Percentiles rank a stretch among this genome's conserved stretches.
Evolutionary conservation across 2,888 invertebrate species (phyloP).

Genomic region (Serrognathus titanus): DNA sequence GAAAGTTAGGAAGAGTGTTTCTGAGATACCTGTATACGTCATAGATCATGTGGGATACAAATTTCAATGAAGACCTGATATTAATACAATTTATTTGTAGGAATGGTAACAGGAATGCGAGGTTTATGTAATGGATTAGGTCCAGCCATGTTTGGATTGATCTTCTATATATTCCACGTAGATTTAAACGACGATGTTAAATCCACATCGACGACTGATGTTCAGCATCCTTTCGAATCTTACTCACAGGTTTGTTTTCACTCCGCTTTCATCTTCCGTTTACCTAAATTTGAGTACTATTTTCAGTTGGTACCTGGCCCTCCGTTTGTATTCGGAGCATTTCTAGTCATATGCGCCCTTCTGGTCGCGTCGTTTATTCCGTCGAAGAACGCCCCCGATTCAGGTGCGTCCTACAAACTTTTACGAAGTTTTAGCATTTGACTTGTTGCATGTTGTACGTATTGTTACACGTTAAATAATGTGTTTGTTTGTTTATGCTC

Average conservation of each 20-base stretch:
- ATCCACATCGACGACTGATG: slow-evolving; percentile 52
- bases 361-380: slow-evolving; percentile 84
- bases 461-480: too few relatives aligned
- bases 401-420: slow-evolving; percentile 42
- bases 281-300: neutral
- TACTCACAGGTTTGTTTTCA: slow-evolving; percentile 50
- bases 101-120: slow-evolving; percentile 98
- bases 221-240: slow-evolving; percentile 48
- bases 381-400: slow-evolving; percentile 53
- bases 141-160: slow-evolving; percentile 97
- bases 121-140: slow-evolving; percentile 98
- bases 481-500: too few relatives aligned
- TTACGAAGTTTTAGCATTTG: slow-evolving; percentile 10
- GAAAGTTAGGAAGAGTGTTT: too few relatives aligned
- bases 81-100: slow-evolving; percentile 45
- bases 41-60: too few relatives aligned
- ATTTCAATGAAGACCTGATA: too few relatives aligned
- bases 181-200: slow-evolving; percentile 74
- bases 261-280: neutral
- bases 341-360: slow-evolving; percentile 93
- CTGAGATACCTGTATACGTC: too few relatives aligned
- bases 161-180: slow-evolving; percentile 98
- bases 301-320: slow-evolving; percentile 89
- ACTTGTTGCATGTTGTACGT: neutral
- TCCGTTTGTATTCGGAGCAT: slow-evolving; percentile 96